These are phyloP conservation scores for Protophormia terraenovae DNA, from an alignment of 2,888 invertebrate genomes.

Conservation along the genomic window DNA sequence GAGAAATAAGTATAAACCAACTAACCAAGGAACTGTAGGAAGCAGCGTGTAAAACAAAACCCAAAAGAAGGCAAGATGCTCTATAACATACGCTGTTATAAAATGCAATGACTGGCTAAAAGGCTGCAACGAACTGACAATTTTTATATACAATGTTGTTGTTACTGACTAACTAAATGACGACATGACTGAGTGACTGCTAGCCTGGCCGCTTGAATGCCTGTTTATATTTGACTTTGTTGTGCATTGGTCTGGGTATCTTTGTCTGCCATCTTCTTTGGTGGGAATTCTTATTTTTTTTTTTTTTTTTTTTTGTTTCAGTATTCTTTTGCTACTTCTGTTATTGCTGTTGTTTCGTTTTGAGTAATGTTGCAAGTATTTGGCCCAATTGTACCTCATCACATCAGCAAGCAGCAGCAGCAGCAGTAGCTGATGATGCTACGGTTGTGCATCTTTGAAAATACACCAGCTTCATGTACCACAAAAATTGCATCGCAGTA, in stretches of 20 bases:
- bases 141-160: conserved; percentile 22
- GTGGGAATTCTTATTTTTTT: conserved; percentile 57
- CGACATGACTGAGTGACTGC: conserved; percentile 7
- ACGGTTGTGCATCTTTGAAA: conserved; percentile 41
- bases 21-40: conserved; percentile 21
- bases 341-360: conserved; percentile 46
- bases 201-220: conserved; percentile 2
- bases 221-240: conserved; percentile 43
- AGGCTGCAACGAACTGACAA: background rate
- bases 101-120: background rate
- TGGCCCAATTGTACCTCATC: conserved; percentile 66
- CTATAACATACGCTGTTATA: background rate
- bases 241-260: conserved; percentile 48
- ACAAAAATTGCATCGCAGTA: conserved; percentile 31
- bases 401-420: no score
- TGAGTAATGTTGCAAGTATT: conserved; percentile 67
- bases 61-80: conserved; percentile 13
- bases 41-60: conserved; percentile 12
- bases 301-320: conserved; percentile 3
- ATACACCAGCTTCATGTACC: conserved; percentile 44
- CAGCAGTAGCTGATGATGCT: conserved; percentile 30
- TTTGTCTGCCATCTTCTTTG: conserved; percentile 63
- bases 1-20: background rate
- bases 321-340: background rate
- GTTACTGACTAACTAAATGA: background rate